These are phyloP conservation scores for Malacoraja senta DNA, from an alignment of 2,797 vertebrate genomes.

Conservation along the genomic window DNA sequence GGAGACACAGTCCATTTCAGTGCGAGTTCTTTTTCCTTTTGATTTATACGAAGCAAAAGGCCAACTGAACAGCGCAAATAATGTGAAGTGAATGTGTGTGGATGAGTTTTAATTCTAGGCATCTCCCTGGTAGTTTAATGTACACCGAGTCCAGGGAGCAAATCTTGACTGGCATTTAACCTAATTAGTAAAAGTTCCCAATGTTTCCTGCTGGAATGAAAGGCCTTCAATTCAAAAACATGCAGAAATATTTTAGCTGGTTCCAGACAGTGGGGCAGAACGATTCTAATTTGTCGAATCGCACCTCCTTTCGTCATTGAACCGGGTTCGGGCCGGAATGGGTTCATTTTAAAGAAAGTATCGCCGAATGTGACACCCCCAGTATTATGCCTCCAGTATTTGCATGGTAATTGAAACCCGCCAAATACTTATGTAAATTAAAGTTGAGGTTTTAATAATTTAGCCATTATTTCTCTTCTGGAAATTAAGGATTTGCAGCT, in stretches of 20 bases:
- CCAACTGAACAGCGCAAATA: background rate
- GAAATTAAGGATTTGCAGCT: slow-evolving; percentile 24
- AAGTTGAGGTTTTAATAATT: slow-evolving; percentile 27
- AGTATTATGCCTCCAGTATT: background rate
- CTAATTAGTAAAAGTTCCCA: slow-evolving; percentile 10
- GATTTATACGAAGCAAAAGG: background rate
- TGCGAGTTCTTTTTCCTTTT: background rate
- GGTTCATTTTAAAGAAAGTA: background rate
- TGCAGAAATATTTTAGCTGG: background rate
- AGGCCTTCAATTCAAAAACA: no score
- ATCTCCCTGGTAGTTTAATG: background rate
- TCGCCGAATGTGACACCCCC: background rate
- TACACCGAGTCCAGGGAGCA: background rate
- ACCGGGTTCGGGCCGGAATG: background rate
- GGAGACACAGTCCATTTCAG: background rate
- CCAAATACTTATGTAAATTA: slow-evolving; percentile 27
- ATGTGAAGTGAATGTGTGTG: background rate
- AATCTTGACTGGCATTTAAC: background rate
- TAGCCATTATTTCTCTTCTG: background rate
- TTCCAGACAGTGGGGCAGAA: background rate
- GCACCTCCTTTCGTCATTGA: background rate
- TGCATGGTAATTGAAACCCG: background rate
- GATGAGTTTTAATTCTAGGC: background rate
- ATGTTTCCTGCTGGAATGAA: background rate
- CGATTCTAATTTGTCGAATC: background rate